phyloP scores from a whole-genome alignment of 2,113 vertebrate genomes.

The Sinocyclocheilus anophthalmus region DNA sequence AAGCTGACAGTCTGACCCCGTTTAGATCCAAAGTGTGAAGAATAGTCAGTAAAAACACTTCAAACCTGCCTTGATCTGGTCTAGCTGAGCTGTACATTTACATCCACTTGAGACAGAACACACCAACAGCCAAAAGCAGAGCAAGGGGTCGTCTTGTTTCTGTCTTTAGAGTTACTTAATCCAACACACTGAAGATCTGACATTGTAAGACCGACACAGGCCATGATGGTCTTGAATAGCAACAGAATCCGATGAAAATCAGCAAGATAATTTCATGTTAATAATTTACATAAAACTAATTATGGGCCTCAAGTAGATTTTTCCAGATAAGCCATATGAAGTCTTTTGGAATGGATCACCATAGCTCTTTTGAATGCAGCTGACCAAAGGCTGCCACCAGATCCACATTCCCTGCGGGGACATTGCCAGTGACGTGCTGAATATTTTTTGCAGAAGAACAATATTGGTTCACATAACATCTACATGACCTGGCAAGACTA shows the following conservation, averaged over 20 bases:
- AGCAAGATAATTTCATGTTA: not conserved
- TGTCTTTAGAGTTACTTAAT: not conserved
- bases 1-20: not conserved
- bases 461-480: not conserved
- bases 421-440: not conserved
- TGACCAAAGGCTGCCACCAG: not conserved
- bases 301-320: not conserved
- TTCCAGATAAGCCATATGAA: not conserved
- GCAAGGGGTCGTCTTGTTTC: not conserved
- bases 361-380: not conserved
- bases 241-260: not conserved
- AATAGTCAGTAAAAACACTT: not conserved
- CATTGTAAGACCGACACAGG: not conserved
- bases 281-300: not conserved
- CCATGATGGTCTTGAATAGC: not conserved
- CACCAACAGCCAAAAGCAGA: not conserved
- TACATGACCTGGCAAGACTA: not conserved
- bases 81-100: conserved; percentile 3
- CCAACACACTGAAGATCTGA: not conserved
- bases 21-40: not conserved
- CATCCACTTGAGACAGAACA: not conserved
- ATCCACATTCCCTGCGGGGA: not conserved
- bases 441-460: not conserved
- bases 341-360: not conserved
- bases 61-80: not conserved